Evolutionary conservation across 2,113 vertebrate species (phyloP).

Genomic region (Potamarius usumacintae): DNA sequence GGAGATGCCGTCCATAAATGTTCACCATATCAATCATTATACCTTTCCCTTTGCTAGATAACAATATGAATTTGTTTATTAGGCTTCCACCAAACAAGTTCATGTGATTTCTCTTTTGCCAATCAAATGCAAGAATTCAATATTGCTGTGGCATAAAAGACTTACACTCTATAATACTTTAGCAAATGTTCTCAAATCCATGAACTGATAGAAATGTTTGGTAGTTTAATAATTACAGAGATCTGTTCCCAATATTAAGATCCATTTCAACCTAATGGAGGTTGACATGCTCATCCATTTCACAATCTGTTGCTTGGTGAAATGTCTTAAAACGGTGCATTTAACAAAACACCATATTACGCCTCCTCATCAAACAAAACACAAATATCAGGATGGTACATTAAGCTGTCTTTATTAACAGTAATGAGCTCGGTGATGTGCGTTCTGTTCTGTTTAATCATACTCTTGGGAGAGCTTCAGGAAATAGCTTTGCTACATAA

Average conservation of each 20-base stretch:
- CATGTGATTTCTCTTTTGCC: neutral
- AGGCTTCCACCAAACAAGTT: neutral
- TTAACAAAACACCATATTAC: slow-evolving; percentile 28
- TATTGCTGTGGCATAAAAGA: neutral
- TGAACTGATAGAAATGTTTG: neutral
- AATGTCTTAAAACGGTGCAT: slow-evolving; percentile 26
- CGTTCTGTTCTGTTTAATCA: neutral
- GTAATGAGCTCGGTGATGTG: slow-evolving; percentile 20
- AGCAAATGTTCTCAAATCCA: neutral
- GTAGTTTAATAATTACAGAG: neutral
- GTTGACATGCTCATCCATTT: slow-evolving; percentile 5
- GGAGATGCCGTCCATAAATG: neutral
- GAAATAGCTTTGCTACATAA: slow-evolving; percentile 18
- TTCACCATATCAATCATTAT: neutral
- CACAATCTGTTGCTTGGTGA: slow-evolving; percentile 4
- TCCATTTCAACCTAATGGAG: neutral
- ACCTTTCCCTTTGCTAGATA: neutral
- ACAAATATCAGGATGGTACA: slow-evolving; percentile 36
- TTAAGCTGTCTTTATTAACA: slow-evolving; percentile 32
- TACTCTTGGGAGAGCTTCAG: slow-evolving; percentile 5
- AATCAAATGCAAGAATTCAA: neutral
- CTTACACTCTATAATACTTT: neutral
- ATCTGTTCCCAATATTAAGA: neutral
- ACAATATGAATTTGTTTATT: neutral
- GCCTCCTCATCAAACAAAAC: slow-evolving; percentile 33